These are phyloP conservation scores for Ctenicera cuprea DNA, from an alignment of 2,888 invertebrate genomes.

Conservation along the genomic window DNA sequence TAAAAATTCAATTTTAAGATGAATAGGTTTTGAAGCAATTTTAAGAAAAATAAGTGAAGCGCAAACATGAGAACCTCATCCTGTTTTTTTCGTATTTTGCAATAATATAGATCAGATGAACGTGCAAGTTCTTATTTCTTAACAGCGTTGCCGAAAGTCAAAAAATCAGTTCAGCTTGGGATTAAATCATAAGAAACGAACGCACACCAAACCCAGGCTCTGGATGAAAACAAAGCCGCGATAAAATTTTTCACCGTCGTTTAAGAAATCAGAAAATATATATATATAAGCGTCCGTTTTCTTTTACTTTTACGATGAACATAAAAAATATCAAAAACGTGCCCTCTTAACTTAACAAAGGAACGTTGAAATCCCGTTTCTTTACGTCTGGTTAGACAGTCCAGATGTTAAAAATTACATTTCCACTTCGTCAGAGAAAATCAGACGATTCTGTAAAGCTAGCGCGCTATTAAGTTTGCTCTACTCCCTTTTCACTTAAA, in stretches of 20 bases:
- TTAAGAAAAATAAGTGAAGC: constrained; percentile 8
- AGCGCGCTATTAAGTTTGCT: background rate
- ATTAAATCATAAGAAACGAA: background rate
- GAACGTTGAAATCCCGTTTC: constrained; percentile 4
- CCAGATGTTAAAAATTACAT: constrained; percentile 24
- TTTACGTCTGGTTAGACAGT: constrained; percentile 17
- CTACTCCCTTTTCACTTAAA: background rate
- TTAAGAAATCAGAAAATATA: background rate
- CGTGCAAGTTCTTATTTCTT: background rate
- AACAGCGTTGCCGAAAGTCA: background rate
- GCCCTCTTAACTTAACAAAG: constrained; percentile 22
- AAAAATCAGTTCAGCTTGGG: background rate
- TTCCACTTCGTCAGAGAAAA: constrained; percentile 10
- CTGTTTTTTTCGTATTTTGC: background rate
- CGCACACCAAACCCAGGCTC: background rate
- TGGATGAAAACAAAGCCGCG: no score
- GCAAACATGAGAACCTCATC: background rate
- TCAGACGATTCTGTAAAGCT: constrained; percentile 2
- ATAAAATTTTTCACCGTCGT: background rate
- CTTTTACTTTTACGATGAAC: constrained; percentile 12
- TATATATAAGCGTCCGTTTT: background rate
- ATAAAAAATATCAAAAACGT: constrained; percentile 22
- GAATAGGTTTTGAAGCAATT: constrained; percentile 14
- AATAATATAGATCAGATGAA: background rate
- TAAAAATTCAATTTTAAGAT: constrained; percentile 18